Conservation (phyloP, 2,888 invertebrate genomes). For the Xestobium rufovillosum region DNA sequence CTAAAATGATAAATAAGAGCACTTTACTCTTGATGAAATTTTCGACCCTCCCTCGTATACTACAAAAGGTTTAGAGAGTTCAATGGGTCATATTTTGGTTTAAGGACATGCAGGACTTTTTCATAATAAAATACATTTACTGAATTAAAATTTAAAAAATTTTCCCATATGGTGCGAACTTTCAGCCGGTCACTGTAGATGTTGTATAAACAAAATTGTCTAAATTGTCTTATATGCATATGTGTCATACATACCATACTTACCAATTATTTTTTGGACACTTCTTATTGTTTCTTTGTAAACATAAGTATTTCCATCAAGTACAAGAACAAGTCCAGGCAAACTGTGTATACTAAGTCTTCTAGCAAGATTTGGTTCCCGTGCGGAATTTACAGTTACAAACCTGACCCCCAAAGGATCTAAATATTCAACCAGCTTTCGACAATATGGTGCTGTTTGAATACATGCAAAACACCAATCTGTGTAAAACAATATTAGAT, state of each 20-base stretch:
- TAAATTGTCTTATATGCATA: slow-evolving; percentile 1
- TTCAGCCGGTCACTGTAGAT: no score
- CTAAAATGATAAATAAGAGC: no score
- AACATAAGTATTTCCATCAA: slow-evolving; percentile 77
- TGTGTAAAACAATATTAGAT: slow-evolving; percentile 83
- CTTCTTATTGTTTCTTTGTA: slow-evolving; percentile 78
- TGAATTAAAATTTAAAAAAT: no score
- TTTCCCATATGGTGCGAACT: no score
- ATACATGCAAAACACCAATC: slow-evolving; percentile 94
- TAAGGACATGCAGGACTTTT: no score
- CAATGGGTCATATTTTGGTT: no score
- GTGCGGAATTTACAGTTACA: slow-evolving; percentile 77
- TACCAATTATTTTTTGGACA: slow-evolving; percentile 73
- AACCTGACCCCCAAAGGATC: slow-evolving; percentile 77
- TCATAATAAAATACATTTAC: no score
- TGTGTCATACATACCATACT: slow-evolving; percentile 27
- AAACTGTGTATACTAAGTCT: slow-evolving; percentile 73
- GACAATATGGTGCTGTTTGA: slow-evolving; percentile 78
- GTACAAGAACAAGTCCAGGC: slow-evolving; percentile 71
- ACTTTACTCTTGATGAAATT: no score
- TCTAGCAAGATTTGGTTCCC: slow-evolving; percentile 69
- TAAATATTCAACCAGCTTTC: slow-evolving; percentile 76
- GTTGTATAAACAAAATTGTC: slow-evolving; percentile 12
- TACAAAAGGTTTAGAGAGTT: no score
- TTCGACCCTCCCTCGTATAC: no score